phyloP scores from a whole-genome alignment of 2,797 vertebrate species.

The Urocyon cinereoargenteus region DNA sequence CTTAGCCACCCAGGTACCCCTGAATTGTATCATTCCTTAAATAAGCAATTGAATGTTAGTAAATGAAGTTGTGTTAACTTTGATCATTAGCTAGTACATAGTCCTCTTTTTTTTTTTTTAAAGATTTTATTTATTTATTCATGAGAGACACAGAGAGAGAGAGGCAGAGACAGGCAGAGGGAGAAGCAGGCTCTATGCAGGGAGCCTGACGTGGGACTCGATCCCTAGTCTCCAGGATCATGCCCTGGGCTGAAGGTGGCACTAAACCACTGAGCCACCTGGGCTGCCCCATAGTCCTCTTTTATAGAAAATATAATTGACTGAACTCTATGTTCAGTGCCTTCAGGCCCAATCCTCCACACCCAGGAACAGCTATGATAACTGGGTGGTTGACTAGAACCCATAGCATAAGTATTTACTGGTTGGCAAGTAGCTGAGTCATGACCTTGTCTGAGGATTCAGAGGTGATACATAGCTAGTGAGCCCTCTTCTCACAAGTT shows the following conservation, averaged over 20 bases:
- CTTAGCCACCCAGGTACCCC: not conserved
- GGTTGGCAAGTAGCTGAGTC: not conserved
- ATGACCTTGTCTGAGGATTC: not conserved
- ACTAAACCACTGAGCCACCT: too few relatives aligned
- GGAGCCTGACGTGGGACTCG: too few relatives aligned
- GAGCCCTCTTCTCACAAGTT: not conserved
- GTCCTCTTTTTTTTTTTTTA: not conserved
- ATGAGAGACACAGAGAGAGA: too few relatives aligned
- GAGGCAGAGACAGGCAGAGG: too few relatives aligned
- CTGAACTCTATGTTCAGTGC: not conserved
- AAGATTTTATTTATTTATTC: too few relatives aligned
- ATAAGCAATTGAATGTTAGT: not conserved
- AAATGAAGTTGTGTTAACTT: slow-evolving; percentile 22
- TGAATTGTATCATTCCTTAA: slow-evolving; percentile 23
- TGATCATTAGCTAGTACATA: not conserved
- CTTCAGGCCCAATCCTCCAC: not conserved
- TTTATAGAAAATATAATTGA: not conserved
- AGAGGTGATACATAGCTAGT: not conserved
- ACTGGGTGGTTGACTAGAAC: not conserved
- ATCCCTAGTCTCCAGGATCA: too few relatives aligned
- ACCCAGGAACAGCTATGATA: not conserved
- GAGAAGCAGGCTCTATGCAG: too few relatives aligned
- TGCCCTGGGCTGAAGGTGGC: too few relatives aligned
- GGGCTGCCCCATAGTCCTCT: not conserved
- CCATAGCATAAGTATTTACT: not conserved